Evolutionary conservation across 2,888 invertebrate species (phyloP).

Genomic region (Strigamia transsilvanica): DNA sequence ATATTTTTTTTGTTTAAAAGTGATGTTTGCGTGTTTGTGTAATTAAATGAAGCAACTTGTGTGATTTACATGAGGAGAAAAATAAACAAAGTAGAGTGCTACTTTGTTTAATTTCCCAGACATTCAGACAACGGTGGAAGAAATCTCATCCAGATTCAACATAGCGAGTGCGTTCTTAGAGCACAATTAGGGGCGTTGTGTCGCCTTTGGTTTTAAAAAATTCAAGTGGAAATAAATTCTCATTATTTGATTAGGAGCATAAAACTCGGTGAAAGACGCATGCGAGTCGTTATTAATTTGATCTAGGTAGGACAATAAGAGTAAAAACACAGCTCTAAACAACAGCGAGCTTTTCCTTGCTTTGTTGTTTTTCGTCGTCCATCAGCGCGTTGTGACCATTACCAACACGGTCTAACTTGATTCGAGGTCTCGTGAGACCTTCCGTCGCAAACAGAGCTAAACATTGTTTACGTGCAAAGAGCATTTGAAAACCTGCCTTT

Average conservation of each 20-base stretch:
- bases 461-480: neutral
- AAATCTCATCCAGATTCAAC: neutral
- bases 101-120: neutral
- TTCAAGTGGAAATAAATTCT: neutral
- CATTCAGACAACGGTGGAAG: neutral
- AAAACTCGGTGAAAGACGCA: neutral
- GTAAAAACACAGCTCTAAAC: neutral
- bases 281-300: neutral
- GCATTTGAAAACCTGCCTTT: neutral
- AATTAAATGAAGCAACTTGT: neutral
- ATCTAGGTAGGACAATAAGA: neutral
- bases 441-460: neutral
- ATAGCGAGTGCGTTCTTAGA: neutral
- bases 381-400: constrained; percentile 1
- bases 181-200: neutral
- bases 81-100: neutral
- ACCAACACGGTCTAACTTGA: neutral
- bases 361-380: neutral
- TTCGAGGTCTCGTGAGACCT: neutral
- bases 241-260: neutral
- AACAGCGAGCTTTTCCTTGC: neutral
- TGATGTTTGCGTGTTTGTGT: neutral
- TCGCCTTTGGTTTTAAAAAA: neutral
- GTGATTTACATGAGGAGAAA: neutral
- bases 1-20: no score